phyloP scores from a whole-genome alignment of 2,797 vertebrate genomes.

The Sebastes cheni region DNA sequence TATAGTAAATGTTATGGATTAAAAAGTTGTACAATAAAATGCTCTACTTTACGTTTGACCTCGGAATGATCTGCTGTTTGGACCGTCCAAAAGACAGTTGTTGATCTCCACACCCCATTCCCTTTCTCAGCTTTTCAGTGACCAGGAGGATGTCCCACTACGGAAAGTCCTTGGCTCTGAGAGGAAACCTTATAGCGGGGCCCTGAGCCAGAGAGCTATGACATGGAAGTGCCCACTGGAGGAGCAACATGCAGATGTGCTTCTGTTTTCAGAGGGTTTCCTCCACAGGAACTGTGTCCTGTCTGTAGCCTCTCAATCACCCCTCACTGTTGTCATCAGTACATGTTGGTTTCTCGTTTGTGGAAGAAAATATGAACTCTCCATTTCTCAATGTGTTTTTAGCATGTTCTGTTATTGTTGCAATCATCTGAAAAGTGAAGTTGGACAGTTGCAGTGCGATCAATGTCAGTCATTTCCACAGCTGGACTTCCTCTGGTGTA shows the following conservation, averaged over 20 bases:
- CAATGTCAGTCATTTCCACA: constrained; percentile 6
- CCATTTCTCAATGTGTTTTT: not conserved
- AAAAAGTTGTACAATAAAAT: not conserved
- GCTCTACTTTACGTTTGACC: constrained; percentile 40
- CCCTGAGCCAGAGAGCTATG: constrained; percentile 63
- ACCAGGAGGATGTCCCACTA: constrained; percentile 77
- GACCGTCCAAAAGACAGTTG: constrained; percentile 17
- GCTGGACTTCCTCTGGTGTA: constrained; percentile 43
- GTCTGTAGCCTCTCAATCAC: constrained; percentile 56
- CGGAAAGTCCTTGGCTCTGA: constrained; percentile 80
- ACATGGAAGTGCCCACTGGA: constrained; percentile 74
- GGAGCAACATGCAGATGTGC: constrained; percentile 73
- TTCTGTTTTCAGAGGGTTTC: constrained; percentile 79
- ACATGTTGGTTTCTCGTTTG: not conserved
- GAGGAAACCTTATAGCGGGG: constrained; percentile 74
- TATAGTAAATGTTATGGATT: not conserved
- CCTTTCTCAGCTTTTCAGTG: constrained; percentile 29
- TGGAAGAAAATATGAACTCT: not conserved
- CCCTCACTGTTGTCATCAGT: constrained; percentile 43
- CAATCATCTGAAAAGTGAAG: not conserved
- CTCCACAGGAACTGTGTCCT: constrained; percentile 73
- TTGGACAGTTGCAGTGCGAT: not conserved
- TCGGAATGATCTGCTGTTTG: constrained; percentile 33
- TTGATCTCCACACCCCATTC: constrained; percentile 31
- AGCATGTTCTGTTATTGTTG: constrained; percentile 1